phyloP scores from a whole-genome alignment of 2,888 invertebrate species.

The Cremastobaeus sp. region DNA sequence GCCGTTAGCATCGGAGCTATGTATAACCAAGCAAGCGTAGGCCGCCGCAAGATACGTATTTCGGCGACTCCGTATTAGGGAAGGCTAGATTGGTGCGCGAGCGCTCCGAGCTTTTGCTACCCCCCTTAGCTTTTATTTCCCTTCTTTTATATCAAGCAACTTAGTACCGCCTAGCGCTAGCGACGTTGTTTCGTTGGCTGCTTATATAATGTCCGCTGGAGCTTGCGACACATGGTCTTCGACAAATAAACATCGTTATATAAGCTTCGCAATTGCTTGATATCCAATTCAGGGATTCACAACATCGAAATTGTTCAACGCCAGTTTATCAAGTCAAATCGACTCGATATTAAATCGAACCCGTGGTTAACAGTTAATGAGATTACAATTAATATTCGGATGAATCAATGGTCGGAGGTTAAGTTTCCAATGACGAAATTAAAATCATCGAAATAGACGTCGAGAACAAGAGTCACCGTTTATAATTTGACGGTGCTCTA shows the following conservation, averaged over 20 bases:
- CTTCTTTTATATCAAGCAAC: conserved; percentile 22
- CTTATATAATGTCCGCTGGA: conserved; percentile 7
- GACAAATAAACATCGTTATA: too few species aligned
- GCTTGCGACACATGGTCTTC: too few species aligned
- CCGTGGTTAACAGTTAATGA: too few species aligned
- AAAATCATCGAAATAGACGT: too few species aligned
- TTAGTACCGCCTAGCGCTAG: conserved; percentile 6
- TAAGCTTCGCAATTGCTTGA: neutral
- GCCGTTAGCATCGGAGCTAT: conserved; percentile 66
- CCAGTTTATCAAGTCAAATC: too few species aligned
- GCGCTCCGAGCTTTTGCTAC: conserved; percentile 79
- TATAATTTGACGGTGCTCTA: too few species aligned
- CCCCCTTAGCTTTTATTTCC: conserved; percentile 57
- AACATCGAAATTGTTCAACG: too few species aligned
- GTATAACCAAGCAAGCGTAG: conserved; percentile 72
- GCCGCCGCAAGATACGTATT: conserved; percentile 63
- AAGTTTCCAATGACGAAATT: too few species aligned
- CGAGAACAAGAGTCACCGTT: too few species aligned
- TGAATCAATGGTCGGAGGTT: too few species aligned
- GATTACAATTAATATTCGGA: too few species aligned
- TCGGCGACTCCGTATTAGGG: conserved; percentile 76
- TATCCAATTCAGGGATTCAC: conserved; percentile 8
- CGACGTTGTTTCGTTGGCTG: neutral
- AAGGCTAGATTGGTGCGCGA: conserved; percentile 76
- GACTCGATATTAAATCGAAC: too few species aligned